Conservation (phyloP, 2,797 vertebrate genomes). For the Acomys russatus region DNA sequence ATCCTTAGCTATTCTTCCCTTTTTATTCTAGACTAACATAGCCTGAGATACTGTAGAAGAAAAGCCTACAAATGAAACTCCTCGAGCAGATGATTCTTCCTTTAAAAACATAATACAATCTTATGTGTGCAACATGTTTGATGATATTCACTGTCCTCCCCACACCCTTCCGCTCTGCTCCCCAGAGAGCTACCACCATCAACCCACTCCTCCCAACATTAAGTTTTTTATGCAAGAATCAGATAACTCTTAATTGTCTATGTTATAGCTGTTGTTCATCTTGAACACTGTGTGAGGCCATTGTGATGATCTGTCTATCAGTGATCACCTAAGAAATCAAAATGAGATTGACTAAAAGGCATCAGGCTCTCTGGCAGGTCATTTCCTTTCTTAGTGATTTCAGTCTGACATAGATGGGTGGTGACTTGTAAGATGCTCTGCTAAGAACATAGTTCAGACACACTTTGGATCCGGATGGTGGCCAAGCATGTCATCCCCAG, state of each 20-base stretch:
- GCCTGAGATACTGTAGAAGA: constrained; percentile 34
- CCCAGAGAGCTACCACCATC: background rate
- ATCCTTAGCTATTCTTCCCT: constrained; percentile 36
- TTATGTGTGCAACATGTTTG: too few relatives aligned
- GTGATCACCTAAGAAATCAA: constrained; percentile 6
- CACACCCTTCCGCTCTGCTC: background rate
- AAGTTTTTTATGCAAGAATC: background rate
- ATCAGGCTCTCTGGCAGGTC: background rate
- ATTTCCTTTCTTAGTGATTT: background rate
- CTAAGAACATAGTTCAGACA: background rate
- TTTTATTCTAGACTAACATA: background rate
- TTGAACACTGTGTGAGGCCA: background rate
- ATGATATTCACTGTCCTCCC: background rate
- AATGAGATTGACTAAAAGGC: background rate
- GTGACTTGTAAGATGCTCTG: background rate
- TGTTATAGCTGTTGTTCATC: background rate
- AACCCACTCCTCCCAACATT: background rate
- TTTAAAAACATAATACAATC: background rate
- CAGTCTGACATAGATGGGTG: background rate
- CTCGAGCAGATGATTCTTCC: background rate
- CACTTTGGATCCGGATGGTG: background rate
- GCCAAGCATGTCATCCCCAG: background rate
- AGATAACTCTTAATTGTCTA: background rate
- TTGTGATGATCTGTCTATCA: background rate
- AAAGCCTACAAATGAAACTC: background rate